Percentiles rank a stretch among this genome's conserved stretches.
phyloP scores from a whole-genome alignment of 30 jellyfish, hydroid and myxozoan species.

The Aurelia sp. region DNA sequence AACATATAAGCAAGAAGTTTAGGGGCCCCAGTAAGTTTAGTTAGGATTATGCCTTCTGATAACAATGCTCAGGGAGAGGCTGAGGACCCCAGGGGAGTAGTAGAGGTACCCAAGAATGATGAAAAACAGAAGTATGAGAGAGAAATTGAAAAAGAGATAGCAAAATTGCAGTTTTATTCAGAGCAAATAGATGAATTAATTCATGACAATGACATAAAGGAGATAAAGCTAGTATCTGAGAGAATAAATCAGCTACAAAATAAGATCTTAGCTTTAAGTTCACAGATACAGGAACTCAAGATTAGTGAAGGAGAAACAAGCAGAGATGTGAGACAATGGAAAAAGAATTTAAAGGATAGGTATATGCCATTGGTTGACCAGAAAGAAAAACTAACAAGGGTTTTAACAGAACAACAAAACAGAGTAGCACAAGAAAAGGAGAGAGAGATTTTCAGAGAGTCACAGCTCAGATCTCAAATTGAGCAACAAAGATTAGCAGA shows the following conservation, averaged over 20 bases:
- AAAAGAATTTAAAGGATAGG: slow-evolving; percentile 47
- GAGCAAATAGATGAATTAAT: slow-evolving; percentile 58
- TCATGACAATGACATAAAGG: slow-evolving; percentile 51
- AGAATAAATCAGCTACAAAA: slow-evolving; percentile 35
- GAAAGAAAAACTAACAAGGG: slow-evolving; percentile 51
- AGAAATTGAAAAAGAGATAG: slow-evolving; percentile 51
- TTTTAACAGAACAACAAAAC: slow-evolving; percentile 45
- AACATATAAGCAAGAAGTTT: slow-evolving; percentile 3
- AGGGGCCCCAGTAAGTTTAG: slow-evolving; percentile 64
- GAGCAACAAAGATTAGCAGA: slow-evolving; percentile 61
- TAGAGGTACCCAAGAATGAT: slow-evolving; percentile 20
- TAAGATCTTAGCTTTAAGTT: slow-evolving; percentile 16
- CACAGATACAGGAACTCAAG: slow-evolving; percentile 47
- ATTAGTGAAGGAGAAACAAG: slow-evolving; percentile 23
- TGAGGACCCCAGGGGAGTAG: slow-evolving; percentile 46
- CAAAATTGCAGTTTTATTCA: slow-evolving; percentile 53
- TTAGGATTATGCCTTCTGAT: slow-evolving; percentile 34
- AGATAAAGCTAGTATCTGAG: slow-evolving; percentile 40
- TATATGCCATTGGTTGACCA: slow-evolving; percentile 56
- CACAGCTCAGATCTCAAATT: slow-evolving; percentile 49
- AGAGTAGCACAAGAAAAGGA: slow-evolving; percentile 41
- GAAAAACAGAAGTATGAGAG: slow-evolving; percentile 50
- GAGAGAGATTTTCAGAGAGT: slow-evolving; percentile 61
- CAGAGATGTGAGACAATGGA: slow-evolving; percentile 45
- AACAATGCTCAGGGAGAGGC: slow-evolving; percentile 56